These are phyloP conservation scores for Chloroclystis v-ata DNA, from an alignment of 2,888 invertebrate species.

Conservation along the genomic window DNA sequence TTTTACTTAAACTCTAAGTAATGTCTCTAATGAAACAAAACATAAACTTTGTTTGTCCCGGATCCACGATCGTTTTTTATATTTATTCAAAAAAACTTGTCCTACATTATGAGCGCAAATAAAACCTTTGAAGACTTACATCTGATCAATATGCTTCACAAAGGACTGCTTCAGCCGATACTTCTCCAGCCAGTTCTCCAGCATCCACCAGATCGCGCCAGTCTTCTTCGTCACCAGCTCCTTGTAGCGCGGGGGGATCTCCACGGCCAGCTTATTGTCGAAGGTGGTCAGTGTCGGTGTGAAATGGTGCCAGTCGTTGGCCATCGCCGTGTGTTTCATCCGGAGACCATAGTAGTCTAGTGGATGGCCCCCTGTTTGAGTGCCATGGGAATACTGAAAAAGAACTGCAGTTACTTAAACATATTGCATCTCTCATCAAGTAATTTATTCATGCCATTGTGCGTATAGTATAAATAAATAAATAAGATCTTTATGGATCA, in stretches of 20 bases:
- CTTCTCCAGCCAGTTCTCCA: constrained; percentile 65
- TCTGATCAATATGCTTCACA: constrained; percentile 58
- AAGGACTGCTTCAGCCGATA: constrained; percentile 55
- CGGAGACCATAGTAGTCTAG: constrained; percentile 51
- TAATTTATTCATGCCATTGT: too few relatives aligned
- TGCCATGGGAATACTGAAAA: constrained; percentile 49
- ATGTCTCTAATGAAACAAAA: too few relatives aligned
- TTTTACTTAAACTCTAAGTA: too few relatives aligned
- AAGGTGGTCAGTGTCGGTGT: constrained; percentile 55
- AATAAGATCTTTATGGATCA: too few relatives aligned
- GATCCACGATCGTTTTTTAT: too few relatives aligned
- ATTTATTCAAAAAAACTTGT: too few relatives aligned
- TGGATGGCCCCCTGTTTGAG: constrained; percentile 28
- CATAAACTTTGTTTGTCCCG: too few relatives aligned
- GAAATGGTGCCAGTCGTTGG: constrained; percentile 52
- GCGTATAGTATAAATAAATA: too few relatives aligned
- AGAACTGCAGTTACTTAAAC: background rate
- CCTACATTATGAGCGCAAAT: too few relatives aligned
- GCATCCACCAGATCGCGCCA: constrained; percentile 67
- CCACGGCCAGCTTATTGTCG: constrained; percentile 52
- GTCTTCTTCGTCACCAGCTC: constrained; percentile 64
- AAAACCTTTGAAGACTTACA: constrained; percentile 28
- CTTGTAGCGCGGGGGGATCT: constrained; percentile 55
- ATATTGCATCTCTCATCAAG: too few relatives aligned
- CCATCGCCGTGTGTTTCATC: constrained; percentile 62